Evolutionary conservation across 2,797 vertebrate species (phyloP).

Genomic region (Enteromius treurensis): DNA sequence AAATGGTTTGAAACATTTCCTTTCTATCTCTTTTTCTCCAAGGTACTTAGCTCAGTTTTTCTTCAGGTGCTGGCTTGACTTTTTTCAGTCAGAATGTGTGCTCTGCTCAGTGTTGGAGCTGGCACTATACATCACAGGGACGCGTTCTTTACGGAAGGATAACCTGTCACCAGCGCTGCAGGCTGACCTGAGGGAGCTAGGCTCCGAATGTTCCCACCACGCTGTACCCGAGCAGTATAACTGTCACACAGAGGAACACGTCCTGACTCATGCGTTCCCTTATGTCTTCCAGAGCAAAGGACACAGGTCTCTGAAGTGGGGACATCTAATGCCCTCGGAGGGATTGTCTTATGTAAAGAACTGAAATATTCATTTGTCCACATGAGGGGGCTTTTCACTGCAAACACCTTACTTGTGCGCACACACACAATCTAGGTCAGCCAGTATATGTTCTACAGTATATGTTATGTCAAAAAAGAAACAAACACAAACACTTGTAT

Average conservation of each 20-base stretch:
- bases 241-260: slow-evolving; percentile 59
- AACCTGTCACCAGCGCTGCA: slow-evolving; percentile 32
- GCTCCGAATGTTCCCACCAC: slow-evolving; percentile 57
- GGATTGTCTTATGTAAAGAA: slow-evolving; percentile 60
- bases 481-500: neutral
- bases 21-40: neutral
- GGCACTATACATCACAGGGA: slow-evolving; percentile 30
- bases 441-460: neutral
- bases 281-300: slow-evolving; percentile 53
- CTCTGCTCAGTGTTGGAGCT: neutral
- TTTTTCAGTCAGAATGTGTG: slow-evolving; percentile 25
- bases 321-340: slow-evolving; percentile 59
- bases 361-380: slow-evolving; percentile 63
- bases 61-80: neutral
- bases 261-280: slow-evolving; percentile 56
- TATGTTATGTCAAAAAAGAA: neutral
- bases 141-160: slow-evolving; percentile 30
- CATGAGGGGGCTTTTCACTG: slow-evolving; percentile 52
- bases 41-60: slow-evolving; percentile 29
- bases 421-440: slow-evolving; percentile 48
- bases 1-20: neutral
- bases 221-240: slow-evolving; percentile 51
- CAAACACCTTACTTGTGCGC: slow-evolving; percentile 49
- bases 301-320: slow-evolving; percentile 53
- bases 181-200: slow-evolving; percentile 46